Evolutionary conservation across 2,888 invertebrate genomes (phyloP), one percentile per base, ranked within the genome.

Genomic region (Geotrupes spiniger): DNA sequence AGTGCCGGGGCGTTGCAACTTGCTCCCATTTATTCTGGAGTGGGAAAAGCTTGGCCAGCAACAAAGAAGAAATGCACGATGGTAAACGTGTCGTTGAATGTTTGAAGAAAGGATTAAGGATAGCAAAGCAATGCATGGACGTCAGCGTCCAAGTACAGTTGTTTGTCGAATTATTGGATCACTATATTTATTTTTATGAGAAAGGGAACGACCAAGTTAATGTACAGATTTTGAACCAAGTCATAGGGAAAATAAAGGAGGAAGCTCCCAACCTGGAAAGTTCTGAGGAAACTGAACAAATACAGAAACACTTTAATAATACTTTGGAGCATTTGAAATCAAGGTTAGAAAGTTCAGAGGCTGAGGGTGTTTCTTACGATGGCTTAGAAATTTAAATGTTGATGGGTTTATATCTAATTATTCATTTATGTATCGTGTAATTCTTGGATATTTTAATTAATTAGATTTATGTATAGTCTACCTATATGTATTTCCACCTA

Each of bases 21-120:
- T 95, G 95, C 69, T 91, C 98, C 0, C 94, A 97, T 71, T 81
- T 99, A 51, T 99, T 97, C 77, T 99, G 99, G 99, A 93, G 93
- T 55, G 92, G 91, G 10, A 84, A 88, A 62, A 78, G 77, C 40
- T 64, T 69, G 49, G 67, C 68, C 1, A 69, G 61, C 27, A 63
- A 69, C 42, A 61, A 64, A n/a, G 65, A 69, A 51, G 73, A 92
- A 76, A 82, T 94, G 72, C 89, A 88, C 59, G 95, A 99, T 70
- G 91, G 92, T 2, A 87, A 89, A 58, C 83, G 92, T 17, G 97
- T 93, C 0, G 77, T 94, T 36, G 98, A 98, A 68, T 98, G 97
- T 70, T 76, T 99, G 58, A 95, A 95, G 75, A 97, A 96, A 72
- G 93, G 93, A 6, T 87, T 92, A 2, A 84, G 94, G 46, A 96